Percentiles rank a stretch among this genome's conserved stretches.
phyloP scores from a whole-genome alignment of 2,888 invertebrate species.

The Lutraria lutraria region DNA sequence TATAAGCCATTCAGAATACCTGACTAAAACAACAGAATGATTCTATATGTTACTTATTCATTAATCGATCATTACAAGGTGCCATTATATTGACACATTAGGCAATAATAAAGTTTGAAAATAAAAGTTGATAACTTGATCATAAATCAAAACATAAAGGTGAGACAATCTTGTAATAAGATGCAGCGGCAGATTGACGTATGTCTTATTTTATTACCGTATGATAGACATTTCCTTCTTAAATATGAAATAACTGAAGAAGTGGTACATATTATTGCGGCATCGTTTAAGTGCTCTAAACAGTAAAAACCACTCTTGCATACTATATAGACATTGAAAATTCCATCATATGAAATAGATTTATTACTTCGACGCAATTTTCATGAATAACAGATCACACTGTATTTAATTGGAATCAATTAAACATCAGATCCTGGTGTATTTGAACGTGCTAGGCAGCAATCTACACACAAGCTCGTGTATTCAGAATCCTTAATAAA shows the following conservation, averaged over 20 bases:
- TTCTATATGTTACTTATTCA: no score
- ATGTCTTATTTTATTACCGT: background rate
- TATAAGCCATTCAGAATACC: no score
- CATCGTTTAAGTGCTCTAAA: background rate
- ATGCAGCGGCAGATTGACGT: background rate
- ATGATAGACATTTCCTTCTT: slow-evolving; percentile 17
- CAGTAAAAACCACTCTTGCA: background rate
- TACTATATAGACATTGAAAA: background rate
- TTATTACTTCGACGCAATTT: background rate
- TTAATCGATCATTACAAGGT: no score
- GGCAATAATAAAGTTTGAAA: no score
- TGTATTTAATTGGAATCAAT: background rate
- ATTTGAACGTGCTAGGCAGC: background rate
- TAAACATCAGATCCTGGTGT: background rate
- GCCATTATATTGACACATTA: no score
- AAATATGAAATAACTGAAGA: background rate
- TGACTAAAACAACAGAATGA: no score
- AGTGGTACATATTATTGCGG: background rate
- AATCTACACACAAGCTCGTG: slow-evolving; percentile 26
- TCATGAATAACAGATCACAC: background rate
- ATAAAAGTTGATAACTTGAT: no score
- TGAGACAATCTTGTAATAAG: background rate
- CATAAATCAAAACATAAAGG: no score
- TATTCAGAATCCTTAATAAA: slow-evolving; percentile 43
- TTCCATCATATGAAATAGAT: background rate